phyloP scores from a whole-genome alignment of 2,888 invertebrate species.

The Drosophila kambysellisi region DNA sequence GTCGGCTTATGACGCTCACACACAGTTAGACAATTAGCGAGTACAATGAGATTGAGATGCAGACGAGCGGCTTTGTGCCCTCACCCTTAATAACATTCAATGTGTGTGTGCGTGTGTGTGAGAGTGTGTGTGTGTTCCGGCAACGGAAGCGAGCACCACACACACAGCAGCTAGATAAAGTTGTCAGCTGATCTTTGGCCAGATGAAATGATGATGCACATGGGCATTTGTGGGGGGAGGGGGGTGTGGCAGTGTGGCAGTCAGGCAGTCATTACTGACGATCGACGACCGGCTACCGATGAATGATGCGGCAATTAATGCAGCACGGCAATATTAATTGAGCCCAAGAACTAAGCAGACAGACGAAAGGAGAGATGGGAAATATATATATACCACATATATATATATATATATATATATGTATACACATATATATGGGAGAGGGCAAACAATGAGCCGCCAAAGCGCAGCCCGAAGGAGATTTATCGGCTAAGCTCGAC shows the following conservation, averaged over 20 bases:
- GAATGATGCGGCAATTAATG: conserved; percentile 74
- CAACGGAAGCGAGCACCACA: conserved; percentile 73
- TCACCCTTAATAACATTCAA: conserved; percentile 47
- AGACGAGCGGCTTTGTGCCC: conserved; percentile 65
- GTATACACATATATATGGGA: not conserved
- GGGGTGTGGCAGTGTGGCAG: conserved; percentile 39
- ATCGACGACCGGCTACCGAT: conserved; percentile 39
- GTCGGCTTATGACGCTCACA: conserved; percentile 76
- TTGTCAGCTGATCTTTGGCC: conserved; percentile 77
- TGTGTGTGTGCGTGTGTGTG: conserved; percentile 5
- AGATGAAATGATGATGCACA: conserved; percentile 44
- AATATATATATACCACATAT: not conserved
- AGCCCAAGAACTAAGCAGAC: conserved; percentile 26
- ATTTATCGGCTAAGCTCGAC: conserved; percentile 60
- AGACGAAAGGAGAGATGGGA: not conserved
- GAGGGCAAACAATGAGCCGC: conserved; percentile 52
- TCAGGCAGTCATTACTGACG: conserved; percentile 49
- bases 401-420: no score
- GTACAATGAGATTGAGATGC: conserved; percentile 81
- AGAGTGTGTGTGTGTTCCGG: conserved; percentile 68
- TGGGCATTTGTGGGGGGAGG: conserved; percentile 2
- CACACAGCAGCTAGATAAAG: conserved; percentile 74
- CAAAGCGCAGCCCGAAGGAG: conserved; percentile 43
- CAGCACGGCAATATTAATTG: conserved; percentile 60
- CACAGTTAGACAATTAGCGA: conserved; percentile 77